Evolutionary conservation across 2,113 vertebrate species (phyloP), one percentile per base, ranked within the genome.

Genomic region (Delphinus delphis): DNA sequence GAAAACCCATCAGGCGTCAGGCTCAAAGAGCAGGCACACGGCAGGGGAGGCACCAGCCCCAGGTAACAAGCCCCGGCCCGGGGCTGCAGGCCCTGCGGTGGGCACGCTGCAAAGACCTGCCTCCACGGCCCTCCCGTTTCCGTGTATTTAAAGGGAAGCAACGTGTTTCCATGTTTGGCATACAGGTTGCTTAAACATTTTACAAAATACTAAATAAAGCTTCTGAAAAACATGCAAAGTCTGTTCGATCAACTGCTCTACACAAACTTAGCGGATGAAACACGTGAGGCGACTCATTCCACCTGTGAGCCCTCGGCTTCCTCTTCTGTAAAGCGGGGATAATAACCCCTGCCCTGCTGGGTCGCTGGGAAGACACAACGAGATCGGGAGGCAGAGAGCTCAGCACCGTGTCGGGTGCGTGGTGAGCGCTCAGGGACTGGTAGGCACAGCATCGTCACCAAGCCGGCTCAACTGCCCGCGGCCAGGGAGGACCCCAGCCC

Each of bases 401-500:
- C 0, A 47, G 89, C 33, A 1, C 41, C 1, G 25, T 1, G 18
- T 10, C 41, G 2, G 8, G 55, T 3, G 9, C 10, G 1, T 0
- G 33, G 41, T 2, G 17, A 53, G 23, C 11, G 41, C 15, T 11
- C 1, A 6, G 8, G 9, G 23, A 1, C 6, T 2, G 12, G 38
- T 3, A 44, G 18, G 26, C 31, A 20, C 67, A 6, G 0, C 55
- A 0, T 9, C 67, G 10, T 2, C 53, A 25, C 17, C 17, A 3
- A 9, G 33, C 55, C 38, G 1, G 15, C 74, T 5, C 8, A 0
- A 58, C 62, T 79, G 77, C 38, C 60, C 47, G 2, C 0, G 5
- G 55, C 33, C 82, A 3, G 9, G 50, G n/a, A 25, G 65, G 41
- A 60, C 31, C 60, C 82, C 1, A 28, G 65, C 36, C 63, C 58